Evolutionary conservation across 2,113 vertebrate species (phyloP), one percentile per base, ranked within the genome.

Genomic region (Oxyruncus cristatus): DNA sequence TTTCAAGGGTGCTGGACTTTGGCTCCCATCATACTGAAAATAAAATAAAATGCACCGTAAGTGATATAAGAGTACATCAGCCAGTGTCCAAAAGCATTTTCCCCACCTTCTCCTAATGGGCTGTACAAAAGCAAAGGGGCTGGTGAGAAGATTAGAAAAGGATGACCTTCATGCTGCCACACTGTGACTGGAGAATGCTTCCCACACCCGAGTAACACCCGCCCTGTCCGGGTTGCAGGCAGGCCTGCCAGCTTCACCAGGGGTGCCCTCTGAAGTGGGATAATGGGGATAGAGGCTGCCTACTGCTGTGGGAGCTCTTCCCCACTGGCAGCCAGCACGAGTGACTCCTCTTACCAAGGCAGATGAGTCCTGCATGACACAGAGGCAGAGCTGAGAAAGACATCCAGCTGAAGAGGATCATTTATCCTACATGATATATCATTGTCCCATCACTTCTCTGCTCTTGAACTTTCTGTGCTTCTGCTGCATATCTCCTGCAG

Each of bases 231-330:
- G 26, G n/a, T 14, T 8, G 1, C 76, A 58, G n/a, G 26, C 50
- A 71, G 46, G 21, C 14, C 35, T 66, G 41, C n/a, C 39, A 83
- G 87, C 15, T 55, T 46, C 65, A 39, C 37, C 21, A 62, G 30
- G 41, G 23, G 32, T 33, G 33, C 35, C 59, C 53, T 44, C 62
- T 50, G 47, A 79, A 59, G 14, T 0, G 1, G 52, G 33, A 8
- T 0, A 1, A 22, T 16, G 12, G 12, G 4, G 11, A 58, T 6
- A 5, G 62, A 0, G 1, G 59, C 46, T 67, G 56, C 41, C 0
- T 0, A 21, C 24, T 24, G 32, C n/a, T n/a, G 27, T 4, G 1
- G 37, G 21, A 66, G 20, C 55, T 58, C 28, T 59, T 74, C 11
- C 65, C 26, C 27, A 14, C 33, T 44, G 50, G 52, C n/a, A 74